Evolutionary conservation across 2,797 vertebrate species (phyloP).

Genomic region (Notamacropus eugenii): DNA sequence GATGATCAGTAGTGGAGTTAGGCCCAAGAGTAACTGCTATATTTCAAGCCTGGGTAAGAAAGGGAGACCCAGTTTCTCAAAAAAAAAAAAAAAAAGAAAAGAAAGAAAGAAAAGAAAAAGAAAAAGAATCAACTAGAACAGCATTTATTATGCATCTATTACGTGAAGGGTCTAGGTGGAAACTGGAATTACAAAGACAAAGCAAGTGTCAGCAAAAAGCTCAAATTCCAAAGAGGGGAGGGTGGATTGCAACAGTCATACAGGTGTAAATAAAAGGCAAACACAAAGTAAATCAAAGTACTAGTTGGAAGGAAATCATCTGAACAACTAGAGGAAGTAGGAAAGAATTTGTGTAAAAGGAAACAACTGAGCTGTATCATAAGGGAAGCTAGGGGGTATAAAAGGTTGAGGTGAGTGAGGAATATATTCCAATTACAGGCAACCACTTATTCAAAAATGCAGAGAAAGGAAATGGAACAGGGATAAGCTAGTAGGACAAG

Average conservation of each 20-base stretch:
- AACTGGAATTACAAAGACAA: background rate
- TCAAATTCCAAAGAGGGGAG: background rate
- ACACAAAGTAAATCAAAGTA: background rate
- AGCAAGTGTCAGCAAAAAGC: background rate
- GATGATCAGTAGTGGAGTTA: background rate
- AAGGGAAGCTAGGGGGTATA: background rate
- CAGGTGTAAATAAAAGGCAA: background rate
- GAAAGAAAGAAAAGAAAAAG: too few relatives aligned
- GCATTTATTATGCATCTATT: background rate
- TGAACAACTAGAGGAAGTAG: background rate
- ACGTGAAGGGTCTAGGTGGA: background rate
- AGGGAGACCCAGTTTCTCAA: background rate
- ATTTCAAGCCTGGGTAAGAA: background rate
- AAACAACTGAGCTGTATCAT: background rate
- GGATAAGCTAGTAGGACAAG: background rate
- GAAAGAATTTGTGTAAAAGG: background rate
- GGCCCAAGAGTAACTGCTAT: background rate
- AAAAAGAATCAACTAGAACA: background rate
- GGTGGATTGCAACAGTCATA: background rate
- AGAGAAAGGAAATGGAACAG: background rate
- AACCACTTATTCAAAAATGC: background rate
- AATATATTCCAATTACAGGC: background rate
- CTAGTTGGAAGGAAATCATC: background rate
- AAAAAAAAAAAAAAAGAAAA: background rate
- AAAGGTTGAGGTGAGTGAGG: background rate